Percentiles rank a stretch among this genome's conserved stretches.
These are phyloP conservation scores for Dromius quadrimaculatus DNA, from an alignment of 2,888 invertebrate genomes.

Conservation along the genomic window DNA sequence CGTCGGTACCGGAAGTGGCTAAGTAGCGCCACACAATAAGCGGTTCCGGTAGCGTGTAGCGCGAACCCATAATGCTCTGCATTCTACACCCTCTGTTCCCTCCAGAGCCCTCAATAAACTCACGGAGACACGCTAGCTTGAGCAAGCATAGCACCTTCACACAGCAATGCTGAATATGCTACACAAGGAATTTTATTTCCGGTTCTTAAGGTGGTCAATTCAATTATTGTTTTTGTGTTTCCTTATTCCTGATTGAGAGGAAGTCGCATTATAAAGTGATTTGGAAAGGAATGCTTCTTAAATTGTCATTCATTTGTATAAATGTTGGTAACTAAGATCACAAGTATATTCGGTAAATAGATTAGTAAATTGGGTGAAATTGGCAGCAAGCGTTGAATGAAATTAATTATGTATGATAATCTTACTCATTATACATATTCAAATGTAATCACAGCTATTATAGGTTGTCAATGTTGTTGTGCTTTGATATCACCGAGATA, in stretches of 20 bases:
- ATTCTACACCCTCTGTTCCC: constrained; percentile 4
- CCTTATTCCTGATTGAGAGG: no score
- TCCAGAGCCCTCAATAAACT: constrained; percentile 3
- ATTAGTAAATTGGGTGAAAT: constrained; percentile 1
- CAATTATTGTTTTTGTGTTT: no score
- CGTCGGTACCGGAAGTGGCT: constrained; percentile 66
- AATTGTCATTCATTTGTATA: no score
- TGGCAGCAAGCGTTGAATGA: constrained; percentile 39
- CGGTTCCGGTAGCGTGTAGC: constrained; percentile 66
- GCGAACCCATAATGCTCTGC: constrained; percentile 49
- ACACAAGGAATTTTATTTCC: neutral
- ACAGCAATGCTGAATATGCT: neutral
- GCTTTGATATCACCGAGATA: neutral
- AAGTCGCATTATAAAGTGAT: neutral
- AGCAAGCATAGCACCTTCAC: no score
- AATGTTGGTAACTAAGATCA: constrained; percentile 26
- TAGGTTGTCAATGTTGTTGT: constrained; percentile 1
- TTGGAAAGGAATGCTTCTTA: neutral
- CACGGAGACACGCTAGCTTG: constrained; percentile 40
- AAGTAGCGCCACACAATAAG: constrained; percentile 67
- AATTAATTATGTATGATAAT: constrained; percentile 51
- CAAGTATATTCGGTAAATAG: neutral
- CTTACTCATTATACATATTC: constrained; percentile 48
- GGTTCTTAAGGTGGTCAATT: neutral
- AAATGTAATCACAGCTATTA: constrained; percentile 37